These are phyloP conservation scores for Meloidogyne chitwoodi DNA, from an alignment of 1,140 invertebrate species.

Conservation along the genomic window DNA sequence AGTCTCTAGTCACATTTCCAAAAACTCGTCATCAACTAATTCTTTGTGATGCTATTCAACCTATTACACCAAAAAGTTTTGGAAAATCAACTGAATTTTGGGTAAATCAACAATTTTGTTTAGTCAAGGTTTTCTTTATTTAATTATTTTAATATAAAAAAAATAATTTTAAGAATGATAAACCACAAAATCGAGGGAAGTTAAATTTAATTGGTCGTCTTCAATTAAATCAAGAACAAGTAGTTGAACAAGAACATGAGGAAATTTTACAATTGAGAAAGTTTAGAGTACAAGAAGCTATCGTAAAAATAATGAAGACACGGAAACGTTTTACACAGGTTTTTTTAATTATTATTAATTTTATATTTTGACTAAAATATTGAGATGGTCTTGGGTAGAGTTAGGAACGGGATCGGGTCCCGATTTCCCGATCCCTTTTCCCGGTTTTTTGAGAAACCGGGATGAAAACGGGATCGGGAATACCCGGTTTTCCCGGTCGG, in stretches of 20 bases:
- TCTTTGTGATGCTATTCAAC: conserved; percentile 31
- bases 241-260: conserved; percentile 42
- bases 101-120: conserved; percentile 43
- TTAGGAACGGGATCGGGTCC: not conserved
- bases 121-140: conserved; percentile 35
- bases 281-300: conserved; percentile 74
- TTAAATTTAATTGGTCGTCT: conserved; percentile 44
- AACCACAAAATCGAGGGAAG: conserved; percentile 38
- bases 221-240: conserved; percentile 32
- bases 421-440: no score
- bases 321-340: conserved; percentile 73
- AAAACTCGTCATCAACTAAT: conserved; percentile 42
- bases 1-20: conserved; percentile 38
- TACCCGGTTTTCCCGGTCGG: no score
- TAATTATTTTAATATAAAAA: not conserved
- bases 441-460: no score
- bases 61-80: conserved; percentile 34
- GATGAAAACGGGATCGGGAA: no score
- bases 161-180: conserved; percentile 39
- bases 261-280: conserved; percentile 43
- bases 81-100: conserved; percentile 42
- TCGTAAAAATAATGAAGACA: conserved; percentile 98
- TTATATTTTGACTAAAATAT: no score
- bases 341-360: not conserved
- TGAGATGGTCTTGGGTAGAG: no score